Conservation (phyloP, 2,888 invertebrate species). For the Pristionchus fissidentatus region DNA sequence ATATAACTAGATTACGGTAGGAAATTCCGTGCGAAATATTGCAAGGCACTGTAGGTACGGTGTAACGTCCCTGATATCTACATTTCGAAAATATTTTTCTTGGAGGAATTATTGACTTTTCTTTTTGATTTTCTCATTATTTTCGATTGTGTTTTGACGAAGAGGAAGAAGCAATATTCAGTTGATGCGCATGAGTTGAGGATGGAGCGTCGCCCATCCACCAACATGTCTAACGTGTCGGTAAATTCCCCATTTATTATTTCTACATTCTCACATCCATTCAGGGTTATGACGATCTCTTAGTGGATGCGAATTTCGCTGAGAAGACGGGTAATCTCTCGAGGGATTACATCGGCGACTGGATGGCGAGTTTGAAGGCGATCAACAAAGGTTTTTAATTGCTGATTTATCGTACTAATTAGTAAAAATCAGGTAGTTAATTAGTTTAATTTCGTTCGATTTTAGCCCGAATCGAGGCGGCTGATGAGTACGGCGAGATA, state of each 20-base stretch:
- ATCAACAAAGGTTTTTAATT: slow-evolving; percentile 33
- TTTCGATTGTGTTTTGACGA: not conserved
- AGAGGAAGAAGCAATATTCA: not conserved
- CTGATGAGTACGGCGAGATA: slow-evolving; percentile 50
- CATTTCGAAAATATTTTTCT: not conserved
- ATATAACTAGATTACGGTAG: no score
- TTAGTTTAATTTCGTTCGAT: not conserved
- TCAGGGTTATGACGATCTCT: not conserved
- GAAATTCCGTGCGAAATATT: no score
- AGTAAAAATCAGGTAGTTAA: not conserved
- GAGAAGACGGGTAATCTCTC: slow-evolving; percentile 24
- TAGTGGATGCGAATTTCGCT: slow-evolving; percentile 25
- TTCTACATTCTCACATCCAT: not conserved
- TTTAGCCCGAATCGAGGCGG: slow-evolving; percentile 47
- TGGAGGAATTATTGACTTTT: not conserved
- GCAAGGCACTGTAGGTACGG: not conserved
- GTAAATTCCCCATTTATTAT: not conserved
- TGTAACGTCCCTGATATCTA: not conserved
- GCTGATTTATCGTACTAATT: no score
- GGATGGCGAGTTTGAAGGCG: slow-evolving; percentile 30
- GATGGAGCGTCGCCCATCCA: not conserved
- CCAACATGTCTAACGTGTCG: not conserved
- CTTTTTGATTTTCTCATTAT: not conserved
- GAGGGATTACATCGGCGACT: slow-evolving; percentile 43
- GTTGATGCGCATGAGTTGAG: not conserved